Percentiles rank a stretch among this genome's conserved stretches.
Evolutionary conservation across 2,113 vertebrate genomes (phyloP).

Genomic region (Triplophysa siluroides): DNA sequence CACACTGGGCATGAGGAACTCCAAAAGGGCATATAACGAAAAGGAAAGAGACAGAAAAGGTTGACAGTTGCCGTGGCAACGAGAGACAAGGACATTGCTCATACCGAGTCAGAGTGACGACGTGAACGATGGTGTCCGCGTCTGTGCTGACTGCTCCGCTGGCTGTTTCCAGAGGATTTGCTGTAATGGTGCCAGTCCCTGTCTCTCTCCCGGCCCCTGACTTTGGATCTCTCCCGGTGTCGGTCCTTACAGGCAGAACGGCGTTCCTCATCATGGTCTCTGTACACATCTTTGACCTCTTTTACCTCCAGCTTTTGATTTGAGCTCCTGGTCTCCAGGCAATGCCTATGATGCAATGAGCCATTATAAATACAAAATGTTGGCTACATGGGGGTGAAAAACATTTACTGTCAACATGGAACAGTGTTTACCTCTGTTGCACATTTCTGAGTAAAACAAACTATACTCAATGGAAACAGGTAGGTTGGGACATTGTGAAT

Average conservation of each 20-base stretch:
- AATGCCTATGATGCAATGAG: conserved; percentile 63
- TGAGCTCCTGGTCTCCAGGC: conserved; percentile 67
- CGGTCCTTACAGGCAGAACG: conserved; percentile 52
- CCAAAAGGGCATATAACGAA: conserved; percentile 38
- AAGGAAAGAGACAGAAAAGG: conserved; percentile 12
- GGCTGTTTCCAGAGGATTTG: conserved; percentile 85
- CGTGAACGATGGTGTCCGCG: conserved; percentile 74
- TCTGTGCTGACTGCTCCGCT: conserved; percentile 79
- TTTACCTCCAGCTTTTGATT: conserved; percentile 78
- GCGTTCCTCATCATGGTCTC: conserved; percentile 75
- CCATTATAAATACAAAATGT: not conserved
- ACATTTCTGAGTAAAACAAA: too few relatives aligned
- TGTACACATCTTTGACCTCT: conserved; percentile 77
- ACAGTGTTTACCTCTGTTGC: too few relatives aligned
- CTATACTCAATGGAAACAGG: too few relatives aligned
- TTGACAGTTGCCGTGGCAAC: not conserved
- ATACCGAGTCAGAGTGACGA: conserved; percentile 86
- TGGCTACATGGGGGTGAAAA: not conserved
- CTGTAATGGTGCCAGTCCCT: conserved; percentile 90
- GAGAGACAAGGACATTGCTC: conserved; percentile 56
- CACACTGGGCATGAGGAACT: conserved; percentile 48
- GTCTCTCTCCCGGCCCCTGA: conserved; percentile 68
- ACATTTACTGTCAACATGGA: too few relatives aligned
- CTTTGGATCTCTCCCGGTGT: conserved; percentile 47
- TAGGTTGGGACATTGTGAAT: too few relatives aligned